phyloP scores from a whole-genome alignment of 2,888 invertebrate species.

The Sussaba pulchella region DNA sequence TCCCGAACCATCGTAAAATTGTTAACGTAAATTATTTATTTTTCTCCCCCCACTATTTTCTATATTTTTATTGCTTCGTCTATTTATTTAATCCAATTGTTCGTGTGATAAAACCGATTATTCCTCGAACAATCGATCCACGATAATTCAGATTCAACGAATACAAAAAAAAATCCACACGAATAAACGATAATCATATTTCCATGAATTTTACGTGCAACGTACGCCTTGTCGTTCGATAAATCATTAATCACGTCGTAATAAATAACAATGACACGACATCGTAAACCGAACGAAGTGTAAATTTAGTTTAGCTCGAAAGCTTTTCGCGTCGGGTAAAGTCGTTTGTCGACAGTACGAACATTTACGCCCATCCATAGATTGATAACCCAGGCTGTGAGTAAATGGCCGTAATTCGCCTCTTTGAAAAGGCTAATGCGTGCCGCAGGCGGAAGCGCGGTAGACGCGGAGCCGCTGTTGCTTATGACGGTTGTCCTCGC shows the following conservation, averaged over 20 bases:
- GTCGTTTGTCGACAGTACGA: conserved; percentile 7
- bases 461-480: conserved; percentile 40
- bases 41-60: neutral
- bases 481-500: conserved; percentile 44
- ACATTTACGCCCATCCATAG: conserved; percentile 51
- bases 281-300: neutral
- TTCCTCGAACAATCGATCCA: neutral
- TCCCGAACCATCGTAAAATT: conserved; percentile 12
- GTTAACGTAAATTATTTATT: neutral
- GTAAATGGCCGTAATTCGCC: conserved; percentile 75
- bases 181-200: too few relatives aligned
- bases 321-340: neutral
- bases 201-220: too few relatives aligned
- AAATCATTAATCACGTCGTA: too few relatives aligned
- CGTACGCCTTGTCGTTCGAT: too few relatives aligned
- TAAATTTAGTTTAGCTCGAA: neutral
- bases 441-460: conserved; percentile 60
- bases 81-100: neutral
- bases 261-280: neutral
- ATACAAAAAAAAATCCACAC: too few relatives aligned
- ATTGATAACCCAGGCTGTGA: conserved; percentile 71
- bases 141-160: too few relatives aligned
- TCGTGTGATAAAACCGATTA: neutral
- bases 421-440: conserved; percentile 76
- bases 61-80: neutral